Evolutionary conservation across 2,888 invertebrate genomes (phyloP), one percentile per base, ranked within the genome.

Genomic region (Lasioglossum calceatum): DNA sequence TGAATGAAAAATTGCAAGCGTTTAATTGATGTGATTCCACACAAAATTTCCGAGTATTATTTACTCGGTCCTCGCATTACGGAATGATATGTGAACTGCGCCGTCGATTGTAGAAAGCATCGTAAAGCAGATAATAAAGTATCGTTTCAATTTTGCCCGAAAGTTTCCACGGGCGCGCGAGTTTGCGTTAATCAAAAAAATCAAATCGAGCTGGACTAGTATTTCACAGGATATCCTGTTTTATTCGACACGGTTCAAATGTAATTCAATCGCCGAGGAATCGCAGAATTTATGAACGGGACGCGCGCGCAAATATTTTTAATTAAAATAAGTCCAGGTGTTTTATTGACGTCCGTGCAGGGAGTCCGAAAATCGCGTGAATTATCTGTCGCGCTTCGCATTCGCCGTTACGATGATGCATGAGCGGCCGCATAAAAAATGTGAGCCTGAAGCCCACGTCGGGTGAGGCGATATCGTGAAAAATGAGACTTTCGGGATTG

Each of bases 401-500:
- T 90, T 90, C 89, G 89, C 89, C 90, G 89, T 91, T 91, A 88
- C 89, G 91, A 91, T 91, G 91, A 91, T 88, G 88, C 87, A 91
- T 91, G 85, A 88, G n/a, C 75, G 78, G 77, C 19, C 79, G 90
- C 91, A 91, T 91, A 91, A 91, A 91, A 91, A 91, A 91, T 91
- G 91, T 86, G 91, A 91, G 81, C 89, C 91, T 12, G 86, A 88
- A 82, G 90, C 79, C 89, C 32, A 86, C 84, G 89, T 87, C 90
- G 86, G 89, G 80, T 8, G 81, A 87, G 88, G 90, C 91, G 91
- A 91, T 91, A 91, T 89, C 89, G 91, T 91, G 91, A 91, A 91
- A 91, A 91, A 91, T 90, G 91, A 89, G 91, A 91, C 91, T 91
- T 92, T 91, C 89, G 91, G 91, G 91, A 91, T 91, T 90, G 90